phyloP scores from a whole-genome alignment of 2,113 vertebrate species.

The Pelvicachromis taeniatus region DNA sequence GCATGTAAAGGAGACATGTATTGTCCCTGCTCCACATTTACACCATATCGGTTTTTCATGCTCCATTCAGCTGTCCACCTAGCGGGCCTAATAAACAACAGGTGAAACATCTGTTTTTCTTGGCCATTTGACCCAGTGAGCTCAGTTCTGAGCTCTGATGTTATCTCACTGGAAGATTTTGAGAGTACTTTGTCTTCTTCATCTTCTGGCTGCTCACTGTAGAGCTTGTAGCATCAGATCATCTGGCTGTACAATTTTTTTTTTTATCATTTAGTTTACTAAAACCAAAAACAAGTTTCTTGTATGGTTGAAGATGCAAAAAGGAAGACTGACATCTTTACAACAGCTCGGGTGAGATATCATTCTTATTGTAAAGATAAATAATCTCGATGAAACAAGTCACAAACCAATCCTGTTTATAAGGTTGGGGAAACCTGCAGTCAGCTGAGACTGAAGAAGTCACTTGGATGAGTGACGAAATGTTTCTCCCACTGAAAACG shows the following conservation, averaged over 20 bases:
- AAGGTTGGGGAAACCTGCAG: too few relatives aligned
- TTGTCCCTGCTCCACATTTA: slow-evolving; percentile 20
- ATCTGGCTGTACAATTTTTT: not conserved
- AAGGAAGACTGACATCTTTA: not conserved
- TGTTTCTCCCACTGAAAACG: too few relatives aligned
- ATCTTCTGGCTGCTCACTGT: not conserved
- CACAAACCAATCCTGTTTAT: not conserved
- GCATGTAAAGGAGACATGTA: too few relatives aligned
- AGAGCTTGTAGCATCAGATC: not conserved
- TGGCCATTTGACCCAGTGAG: not conserved
- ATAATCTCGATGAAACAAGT: not conserved
- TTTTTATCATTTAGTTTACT: not conserved
- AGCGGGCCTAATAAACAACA: not conserved
- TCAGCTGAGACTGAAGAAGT: too few relatives aligned
- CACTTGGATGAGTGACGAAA: too few relatives aligned
- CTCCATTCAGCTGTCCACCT: not conserved
- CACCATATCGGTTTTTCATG: not conserved
- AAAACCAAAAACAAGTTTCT: not conserved
- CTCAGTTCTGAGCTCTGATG: not conserved
- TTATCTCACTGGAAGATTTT: not conserved
- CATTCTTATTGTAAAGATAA: not conserved
- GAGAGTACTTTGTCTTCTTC: not conserved
- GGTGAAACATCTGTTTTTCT: slow-evolving; percentile 25
- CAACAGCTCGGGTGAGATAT: not conserved
- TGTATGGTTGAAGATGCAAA: not conserved